phyloP scores from a whole-genome alignment of 2,113 vertebrate species.

The Calonectris borealis region DNA sequence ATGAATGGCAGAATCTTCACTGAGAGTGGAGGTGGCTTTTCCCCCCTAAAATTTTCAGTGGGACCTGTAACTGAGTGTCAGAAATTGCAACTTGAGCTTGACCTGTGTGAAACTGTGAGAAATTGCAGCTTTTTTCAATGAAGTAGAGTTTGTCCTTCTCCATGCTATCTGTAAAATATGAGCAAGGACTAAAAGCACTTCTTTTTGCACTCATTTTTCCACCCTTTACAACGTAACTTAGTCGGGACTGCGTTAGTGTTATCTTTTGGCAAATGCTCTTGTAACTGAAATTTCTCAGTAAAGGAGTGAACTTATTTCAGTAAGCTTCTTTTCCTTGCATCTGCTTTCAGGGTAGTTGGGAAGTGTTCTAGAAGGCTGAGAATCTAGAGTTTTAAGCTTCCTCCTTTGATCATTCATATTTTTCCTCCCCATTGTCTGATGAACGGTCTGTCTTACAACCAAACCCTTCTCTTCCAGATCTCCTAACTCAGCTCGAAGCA shows the following conservation, averaged over 20 bases:
- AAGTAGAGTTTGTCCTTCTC: not conserved
- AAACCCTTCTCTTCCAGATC: conserved; percentile 74
- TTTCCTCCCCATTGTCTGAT: not conserved
- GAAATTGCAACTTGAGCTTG: not conserved
- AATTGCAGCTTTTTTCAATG: not conserved
- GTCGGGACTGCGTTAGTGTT: not conserved
- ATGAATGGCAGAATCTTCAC: not conserved
- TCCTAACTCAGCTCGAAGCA: conserved; percentile 86
- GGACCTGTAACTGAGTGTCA: not conserved
- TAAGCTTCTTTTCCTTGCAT: not conserved
- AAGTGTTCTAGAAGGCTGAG: not conserved
- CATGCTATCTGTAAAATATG: not conserved
- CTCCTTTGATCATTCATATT: not conserved
- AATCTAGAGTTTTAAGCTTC: not conserved
- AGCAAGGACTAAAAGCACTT: not conserved
- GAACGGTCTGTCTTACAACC: not conserved
- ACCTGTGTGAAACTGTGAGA: not conserved
- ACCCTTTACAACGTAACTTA: not conserved
- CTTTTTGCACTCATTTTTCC: not conserved
- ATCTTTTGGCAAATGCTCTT: not conserved
- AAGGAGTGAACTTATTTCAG: not conserved
- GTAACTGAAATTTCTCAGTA: not conserved
- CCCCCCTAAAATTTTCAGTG: not conserved
- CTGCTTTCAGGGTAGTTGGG: not conserved
- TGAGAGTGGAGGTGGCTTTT: not conserved